These are phyloP conservation scores for Panthera tigris DNA, from an alignment of 2,113 vertebrate genomes.

Conservation along the genomic window DNA sequence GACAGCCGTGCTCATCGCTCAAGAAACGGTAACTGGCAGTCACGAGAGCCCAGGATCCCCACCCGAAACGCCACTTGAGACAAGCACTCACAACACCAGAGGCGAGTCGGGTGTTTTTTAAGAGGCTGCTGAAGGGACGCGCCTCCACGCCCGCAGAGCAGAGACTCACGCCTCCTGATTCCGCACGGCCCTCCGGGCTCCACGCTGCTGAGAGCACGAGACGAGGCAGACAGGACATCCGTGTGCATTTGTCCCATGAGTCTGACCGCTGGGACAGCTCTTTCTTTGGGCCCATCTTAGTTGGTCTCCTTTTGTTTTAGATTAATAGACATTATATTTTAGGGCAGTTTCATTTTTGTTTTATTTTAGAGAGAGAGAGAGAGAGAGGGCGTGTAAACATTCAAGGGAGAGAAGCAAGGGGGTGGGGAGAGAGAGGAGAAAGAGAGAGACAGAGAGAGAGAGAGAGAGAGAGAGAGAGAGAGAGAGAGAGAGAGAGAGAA, in stretches of 20 bases:
- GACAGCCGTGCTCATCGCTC: neutral
- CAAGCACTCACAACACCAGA: rapidly evolving
- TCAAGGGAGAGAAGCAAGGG: too few species aligned
- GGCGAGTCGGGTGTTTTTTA: too few species aligned
- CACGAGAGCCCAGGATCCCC: rapidly evolving
- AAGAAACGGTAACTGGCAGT: neutral
- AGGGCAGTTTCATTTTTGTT: neutral
- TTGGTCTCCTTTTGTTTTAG: neutral
- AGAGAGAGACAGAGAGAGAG: too few species aligned
- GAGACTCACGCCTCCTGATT: rapidly evolving
- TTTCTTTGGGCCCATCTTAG: neutral
- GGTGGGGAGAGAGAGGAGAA: too few species aligned
- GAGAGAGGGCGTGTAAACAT: too few species aligned
- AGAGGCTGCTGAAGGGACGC: neutral
- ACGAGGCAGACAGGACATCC: too few species aligned
- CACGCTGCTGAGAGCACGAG: rapidly evolving
- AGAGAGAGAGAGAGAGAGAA: too few species aligned
- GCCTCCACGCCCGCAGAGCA: rapidly evolving
- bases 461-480: too few species aligned
- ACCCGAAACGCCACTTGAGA: rapidly evolving
- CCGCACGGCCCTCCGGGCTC: rapidly evolving
- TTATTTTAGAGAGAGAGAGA: too few species aligned
- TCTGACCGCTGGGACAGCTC: too few species aligned
- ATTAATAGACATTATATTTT: neutral
- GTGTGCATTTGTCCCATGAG: rapidly evolving